Conservation (phyloP, 2,113 vertebrate genomes). For the Anser brachyrhynchus region DNA sequence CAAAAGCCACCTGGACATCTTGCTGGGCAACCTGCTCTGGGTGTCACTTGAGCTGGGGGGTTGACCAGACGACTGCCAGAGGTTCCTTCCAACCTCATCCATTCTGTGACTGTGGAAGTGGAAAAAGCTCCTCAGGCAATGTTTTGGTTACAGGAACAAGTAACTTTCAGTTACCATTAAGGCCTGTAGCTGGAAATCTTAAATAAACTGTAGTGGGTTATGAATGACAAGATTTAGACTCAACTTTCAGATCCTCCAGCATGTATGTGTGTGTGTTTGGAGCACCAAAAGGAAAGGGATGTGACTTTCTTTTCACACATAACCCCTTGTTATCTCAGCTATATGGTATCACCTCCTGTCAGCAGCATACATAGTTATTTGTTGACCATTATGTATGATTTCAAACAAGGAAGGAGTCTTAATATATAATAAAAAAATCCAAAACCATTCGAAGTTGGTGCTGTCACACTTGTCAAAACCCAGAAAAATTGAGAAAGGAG, state of each 20-base stretch:
- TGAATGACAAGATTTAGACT: background rate
- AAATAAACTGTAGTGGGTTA: background rate
- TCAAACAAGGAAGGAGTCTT: background rate
- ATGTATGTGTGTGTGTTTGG: background rate
- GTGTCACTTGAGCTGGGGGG: too few relatives aligned
- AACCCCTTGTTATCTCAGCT: background rate
- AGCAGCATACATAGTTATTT: background rate
- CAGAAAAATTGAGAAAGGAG: background rate
- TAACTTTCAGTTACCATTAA: background rate
- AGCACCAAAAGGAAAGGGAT: background rate
- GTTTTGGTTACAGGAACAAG: background rate
- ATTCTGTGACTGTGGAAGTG: background rate
- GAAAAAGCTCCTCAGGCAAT: background rate
- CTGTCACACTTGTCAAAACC: rapidly evolving
- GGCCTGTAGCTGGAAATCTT: background rate
- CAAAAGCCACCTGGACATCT: too few relatives aligned
- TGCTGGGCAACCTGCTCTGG: too few relatives aligned
- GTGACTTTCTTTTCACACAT: background rate
- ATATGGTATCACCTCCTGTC: background rate
- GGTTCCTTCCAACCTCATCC: too few relatives aligned
- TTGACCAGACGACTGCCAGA: too few relatives aligned
- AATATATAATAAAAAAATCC: background rate
- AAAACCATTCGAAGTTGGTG: background rate
- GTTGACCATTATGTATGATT: background rate
- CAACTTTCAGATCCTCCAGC: background rate